Evolutionary conservation across 2,888 invertebrate species (phyloP).

Genomic region (Scaptomyza reducta): DNA sequence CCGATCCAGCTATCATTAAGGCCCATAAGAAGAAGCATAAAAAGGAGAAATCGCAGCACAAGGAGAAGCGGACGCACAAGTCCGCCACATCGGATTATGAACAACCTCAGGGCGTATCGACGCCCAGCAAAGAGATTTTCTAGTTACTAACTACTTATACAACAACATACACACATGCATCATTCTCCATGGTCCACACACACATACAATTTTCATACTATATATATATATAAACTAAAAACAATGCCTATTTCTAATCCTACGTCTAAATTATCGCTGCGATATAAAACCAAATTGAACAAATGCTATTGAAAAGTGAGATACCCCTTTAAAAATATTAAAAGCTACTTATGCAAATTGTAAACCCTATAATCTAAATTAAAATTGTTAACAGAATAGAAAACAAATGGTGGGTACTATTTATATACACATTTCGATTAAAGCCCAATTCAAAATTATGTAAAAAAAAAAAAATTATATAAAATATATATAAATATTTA

Average conservation of each 20-base stretch:
- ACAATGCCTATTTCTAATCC: slow-evolving; percentile 35
- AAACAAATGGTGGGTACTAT: slow-evolving; percentile 28
- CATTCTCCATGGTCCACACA: slow-evolving; percentile 19
- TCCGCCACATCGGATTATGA: slow-evolving; percentile 88
- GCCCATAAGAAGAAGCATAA: slow-evolving; percentile 75
- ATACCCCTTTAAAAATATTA: slow-evolving; percentile 6
- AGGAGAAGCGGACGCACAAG: slow-evolving; percentile 77
- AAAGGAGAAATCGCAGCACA: slow-evolving; percentile 81
- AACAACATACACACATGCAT: slow-evolving; percentile 1
- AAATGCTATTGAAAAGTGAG: slow-evolving; percentile 33
- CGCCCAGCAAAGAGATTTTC: slow-evolving; percentile 93
- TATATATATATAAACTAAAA: slow-evolving; percentile 22
- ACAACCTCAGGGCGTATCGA: slow-evolving; percentile 95
- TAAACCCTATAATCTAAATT: slow-evolving; percentile 11
- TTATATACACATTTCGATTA: slow-evolving; percentile 27
- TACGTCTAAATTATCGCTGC: slow-evolving; percentile 65
- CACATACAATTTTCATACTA: slow-evolving; percentile 24
- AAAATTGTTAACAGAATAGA: slow-evolving; percentile 14
- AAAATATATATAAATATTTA: slow-evolving; percentile 12
- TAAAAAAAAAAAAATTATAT: neutral
- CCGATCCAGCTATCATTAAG: slow-evolving; percentile 75
- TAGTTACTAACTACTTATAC: slow-evolving; percentile 75
- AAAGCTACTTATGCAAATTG: slow-evolving; percentile 6
- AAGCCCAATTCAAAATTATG: slow-evolving; percentile 5
- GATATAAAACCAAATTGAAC: slow-evolving; percentile 67